These are phyloP conservation scores for Huso huso DNA, from an alignment of 2,797 vertebrate genomes.

Conservation along the genomic window DNA sequence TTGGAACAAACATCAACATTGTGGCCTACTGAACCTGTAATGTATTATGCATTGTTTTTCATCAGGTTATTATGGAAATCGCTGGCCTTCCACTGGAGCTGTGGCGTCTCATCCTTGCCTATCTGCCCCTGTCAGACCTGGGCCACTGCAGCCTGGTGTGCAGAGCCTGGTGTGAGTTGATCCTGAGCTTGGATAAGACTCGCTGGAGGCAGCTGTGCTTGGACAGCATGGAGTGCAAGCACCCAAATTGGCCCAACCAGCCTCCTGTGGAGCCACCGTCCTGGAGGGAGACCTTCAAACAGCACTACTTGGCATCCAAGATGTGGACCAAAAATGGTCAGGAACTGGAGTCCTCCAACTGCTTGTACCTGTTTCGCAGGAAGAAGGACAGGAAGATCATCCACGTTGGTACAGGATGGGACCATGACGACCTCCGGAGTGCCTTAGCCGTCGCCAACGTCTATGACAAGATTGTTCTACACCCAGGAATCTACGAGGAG, in stretches of 20 bases:
- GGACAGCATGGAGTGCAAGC: slow-evolving; percentile 66
- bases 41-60: neutral
- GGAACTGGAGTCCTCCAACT: slow-evolving; percentile 68
- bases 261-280: slow-evolving; percentile 67
- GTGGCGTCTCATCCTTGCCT: slow-evolving; percentile 78
- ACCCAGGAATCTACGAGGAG: slow-evolving; percentile 77
- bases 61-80: slow-evolving; percentile 61
- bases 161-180: slow-evolving; percentile 72
- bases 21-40: too few relatives aligned
- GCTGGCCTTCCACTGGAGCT: slow-evolving; percentile 68
- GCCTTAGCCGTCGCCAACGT: slow-evolving; percentile 60
- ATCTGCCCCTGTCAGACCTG: slow-evolving; percentile 71
- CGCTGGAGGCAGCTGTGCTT: slow-evolving; percentile 83
- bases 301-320: slow-evolving; percentile 70
- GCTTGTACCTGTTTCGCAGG: slow-evolving; percentile 72
- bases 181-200: slow-evolving; percentile 82
- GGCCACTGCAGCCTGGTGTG: slow-evolving; percentile 82
- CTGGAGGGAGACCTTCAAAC: slow-evolving; percentile 78
- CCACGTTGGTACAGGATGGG: slow-evolving; percentile 60
- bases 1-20: too few relatives aligned
- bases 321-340: slow-evolving; percentile 72
- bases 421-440: slow-evolving; percentile 68
- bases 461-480: slow-evolving; percentile 70
- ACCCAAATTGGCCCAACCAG: slow-evolving; percentile 81
- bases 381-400: slow-evolving; percentile 66